Evolutionary conservation across 2,888 invertebrate species (phyloP).

Genomic region (Elmis aenea): DNA sequence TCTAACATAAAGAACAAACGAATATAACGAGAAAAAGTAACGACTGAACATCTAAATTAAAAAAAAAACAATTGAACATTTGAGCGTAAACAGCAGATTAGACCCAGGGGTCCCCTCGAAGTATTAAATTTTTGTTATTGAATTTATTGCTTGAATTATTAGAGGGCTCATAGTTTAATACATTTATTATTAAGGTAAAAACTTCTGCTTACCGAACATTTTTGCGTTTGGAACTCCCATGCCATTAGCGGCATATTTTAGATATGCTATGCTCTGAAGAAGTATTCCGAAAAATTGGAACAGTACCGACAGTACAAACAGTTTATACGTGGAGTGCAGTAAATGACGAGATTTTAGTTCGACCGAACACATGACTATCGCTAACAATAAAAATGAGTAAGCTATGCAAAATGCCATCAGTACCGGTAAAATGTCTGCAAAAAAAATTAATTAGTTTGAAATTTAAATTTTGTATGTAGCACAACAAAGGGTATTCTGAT

Average conservation of each 20-base stretch:
- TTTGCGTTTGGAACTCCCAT: slow-evolving; percentile 51
- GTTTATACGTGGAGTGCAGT: slow-evolving; percentile 82
- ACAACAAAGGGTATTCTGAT: too few relatives aligned
- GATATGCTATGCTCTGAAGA: slow-evolving; percentile 64
- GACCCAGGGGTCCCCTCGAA: too few relatives aligned
- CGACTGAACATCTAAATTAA: too few relatives aligned
- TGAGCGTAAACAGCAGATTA: too few relatives aligned
- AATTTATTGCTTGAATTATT: too few relatives aligned
- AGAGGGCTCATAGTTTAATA: too few relatives aligned
- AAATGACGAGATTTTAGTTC: slow-evolving; percentile 75
- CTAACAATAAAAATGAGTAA: slow-evolving; percentile 66
- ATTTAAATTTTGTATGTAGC: too few relatives aligned
- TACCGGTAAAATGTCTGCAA: slow-evolving; percentile 80
- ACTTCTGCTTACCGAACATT: slow-evolving; percentile 52
- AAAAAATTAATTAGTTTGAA: slow-evolving; percentile 11
- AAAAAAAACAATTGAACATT: too few relatives aligned
- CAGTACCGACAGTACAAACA: slow-evolving; percentile 69
- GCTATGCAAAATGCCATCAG: slow-evolving; percentile 69
- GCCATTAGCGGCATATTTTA: slow-evolving; percentile 75
- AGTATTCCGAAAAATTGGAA: slow-evolving; percentile 68
- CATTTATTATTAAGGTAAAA: too few relatives aligned
- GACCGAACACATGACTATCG: slow-evolving; percentile 69
- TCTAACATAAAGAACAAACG: background rate
- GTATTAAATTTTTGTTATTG: too few relatives aligned
- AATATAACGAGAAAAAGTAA: background rate